These are phyloP conservation scores for Sinocyclocheilus anshuiensis DNA, from an alignment of 2,113 vertebrate genomes.

Conservation along the genomic window DNA sequence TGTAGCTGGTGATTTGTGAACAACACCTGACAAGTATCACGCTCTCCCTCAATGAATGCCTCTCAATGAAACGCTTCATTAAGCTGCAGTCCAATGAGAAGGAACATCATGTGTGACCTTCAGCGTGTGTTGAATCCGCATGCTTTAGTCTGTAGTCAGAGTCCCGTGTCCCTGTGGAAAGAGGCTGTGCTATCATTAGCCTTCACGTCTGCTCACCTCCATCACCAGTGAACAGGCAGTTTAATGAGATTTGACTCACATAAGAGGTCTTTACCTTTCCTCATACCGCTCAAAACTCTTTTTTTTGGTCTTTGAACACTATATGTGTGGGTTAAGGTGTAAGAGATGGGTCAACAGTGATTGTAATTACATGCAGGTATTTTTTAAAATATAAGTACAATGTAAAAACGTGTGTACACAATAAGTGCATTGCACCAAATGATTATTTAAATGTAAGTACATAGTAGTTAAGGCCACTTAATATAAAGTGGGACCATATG, in stretches of 20 bases:
- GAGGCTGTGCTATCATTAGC: background rate
- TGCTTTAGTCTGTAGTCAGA: background rate
- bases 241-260: background rate
- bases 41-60: background rate
- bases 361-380: too few relatives aligned
- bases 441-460: too few relatives aligned
- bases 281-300: background rate
- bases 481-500: background rate
- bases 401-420: too few relatives aligned
- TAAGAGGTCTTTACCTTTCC: background rate
- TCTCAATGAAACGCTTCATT: background rate
- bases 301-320: background rate
- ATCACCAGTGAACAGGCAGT: background rate
- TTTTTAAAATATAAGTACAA: too few relatives aligned
- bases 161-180: background rate
- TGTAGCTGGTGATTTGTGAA: conserved; percentile 12
- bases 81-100: background rate
- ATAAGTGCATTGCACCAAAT: too few relatives aligned
- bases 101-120: background rate
- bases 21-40: conserved; percentile 17
- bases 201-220: background rate
- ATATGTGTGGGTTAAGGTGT: background rate
- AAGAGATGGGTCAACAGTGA: too few relatives aligned
- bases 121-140: background rate
- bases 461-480: too few relatives aligned